Conservation (phyloP, 2,888 invertebrate species). For the Lordiphosa fenestrarum region DNA sequence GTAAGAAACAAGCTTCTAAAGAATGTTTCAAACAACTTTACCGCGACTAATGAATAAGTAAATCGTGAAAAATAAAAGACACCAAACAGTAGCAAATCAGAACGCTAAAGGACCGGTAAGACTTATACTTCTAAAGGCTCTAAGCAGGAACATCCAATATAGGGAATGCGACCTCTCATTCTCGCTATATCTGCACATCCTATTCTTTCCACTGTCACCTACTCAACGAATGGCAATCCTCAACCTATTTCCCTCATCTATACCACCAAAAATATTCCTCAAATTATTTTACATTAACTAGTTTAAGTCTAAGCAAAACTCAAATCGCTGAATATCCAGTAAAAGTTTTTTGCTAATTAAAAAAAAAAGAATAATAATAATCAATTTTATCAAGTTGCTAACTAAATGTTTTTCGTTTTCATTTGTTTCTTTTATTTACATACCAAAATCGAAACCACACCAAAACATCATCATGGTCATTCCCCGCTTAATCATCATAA, state of each 20-base stretch:
- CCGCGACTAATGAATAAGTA: too few species aligned
- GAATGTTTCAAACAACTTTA: too few species aligned
- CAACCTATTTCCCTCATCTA: not conserved
- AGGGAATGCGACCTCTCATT: too few species aligned
- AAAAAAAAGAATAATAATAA: slow-evolving; percentile 9
- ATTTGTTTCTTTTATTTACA: slow-evolving; percentile 78
- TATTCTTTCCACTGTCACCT: not conserved
- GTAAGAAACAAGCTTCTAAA: too few species aligned
- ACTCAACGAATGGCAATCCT: not conserved
- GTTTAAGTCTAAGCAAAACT: slow-evolving; percentile 45
- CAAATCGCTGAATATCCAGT: slow-evolving; percentile 31
- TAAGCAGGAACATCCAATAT: too few species aligned
- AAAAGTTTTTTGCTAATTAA: slow-evolving; percentile 21
- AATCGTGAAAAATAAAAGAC: too few species aligned
- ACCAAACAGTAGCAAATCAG: too few species aligned
- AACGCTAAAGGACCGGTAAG: too few species aligned
- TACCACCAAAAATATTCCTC: slow-evolving; percentile 3
- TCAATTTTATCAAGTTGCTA: slow-evolving; percentile 74
- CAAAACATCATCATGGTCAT: slow-evolving; percentile 79
- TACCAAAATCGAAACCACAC: slow-evolving; percentile 59
- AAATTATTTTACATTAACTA: slow-evolving; percentile 32
- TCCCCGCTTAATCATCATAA: slow-evolving; percentile 78
- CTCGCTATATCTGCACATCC: too few species aligned
- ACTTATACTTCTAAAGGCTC: too few species aligned
- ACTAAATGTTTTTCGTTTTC: slow-evolving; percentile 79